Evolutionary conservation across 2,797 vertebrate genomes (phyloP).

Genomic region (Phrynocephalus guinanensis): DNA sequence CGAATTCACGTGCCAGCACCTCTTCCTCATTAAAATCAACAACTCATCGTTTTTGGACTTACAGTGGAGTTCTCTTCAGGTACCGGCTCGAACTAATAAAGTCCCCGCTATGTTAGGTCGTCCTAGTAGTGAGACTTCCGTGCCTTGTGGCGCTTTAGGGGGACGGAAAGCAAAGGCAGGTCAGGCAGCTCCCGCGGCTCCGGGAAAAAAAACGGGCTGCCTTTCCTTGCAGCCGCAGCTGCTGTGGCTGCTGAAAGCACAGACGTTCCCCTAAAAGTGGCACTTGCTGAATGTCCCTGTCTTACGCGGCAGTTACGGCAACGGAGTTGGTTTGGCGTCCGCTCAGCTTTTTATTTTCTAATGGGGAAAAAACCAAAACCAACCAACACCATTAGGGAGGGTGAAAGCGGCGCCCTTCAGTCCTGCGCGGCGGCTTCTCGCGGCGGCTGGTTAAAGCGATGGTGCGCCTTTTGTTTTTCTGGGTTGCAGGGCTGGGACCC

Average conservation of each 20-base stretch:
- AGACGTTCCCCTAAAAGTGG: neutral
- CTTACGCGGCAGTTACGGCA: too few species aligned
- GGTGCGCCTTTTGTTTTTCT: neutral
- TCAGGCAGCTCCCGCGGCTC: neutral
- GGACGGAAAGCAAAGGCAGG: neutral
- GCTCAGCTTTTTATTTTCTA: neutral
- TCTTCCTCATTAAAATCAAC: too few species aligned
- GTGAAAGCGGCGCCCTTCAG: too few species aligned
- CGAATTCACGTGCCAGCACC: too few species aligned
- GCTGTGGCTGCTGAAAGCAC: neutral
- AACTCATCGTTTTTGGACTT: too few species aligned
- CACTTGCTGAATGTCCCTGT: neutral
- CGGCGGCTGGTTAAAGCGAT: neutral
- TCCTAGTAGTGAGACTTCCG: neutral
- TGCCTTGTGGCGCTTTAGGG: too few species aligned
- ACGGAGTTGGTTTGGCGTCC: neutral
- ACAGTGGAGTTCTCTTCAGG: neutral
- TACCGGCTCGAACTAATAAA: neutral
- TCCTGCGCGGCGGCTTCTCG: too few species aligned
- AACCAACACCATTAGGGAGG: too few species aligned
- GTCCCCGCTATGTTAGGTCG: neutral
- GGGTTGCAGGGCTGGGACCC: neutral
- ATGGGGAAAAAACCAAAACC: too few species aligned
- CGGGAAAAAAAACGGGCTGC: neutral
- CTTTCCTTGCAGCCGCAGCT: too few species aligned